These are phyloP conservation scores for Acanthaster planci DNA, from an alignment of 35 echinoderm and acorn worm species.

Conservation along the genomic window DNA sequence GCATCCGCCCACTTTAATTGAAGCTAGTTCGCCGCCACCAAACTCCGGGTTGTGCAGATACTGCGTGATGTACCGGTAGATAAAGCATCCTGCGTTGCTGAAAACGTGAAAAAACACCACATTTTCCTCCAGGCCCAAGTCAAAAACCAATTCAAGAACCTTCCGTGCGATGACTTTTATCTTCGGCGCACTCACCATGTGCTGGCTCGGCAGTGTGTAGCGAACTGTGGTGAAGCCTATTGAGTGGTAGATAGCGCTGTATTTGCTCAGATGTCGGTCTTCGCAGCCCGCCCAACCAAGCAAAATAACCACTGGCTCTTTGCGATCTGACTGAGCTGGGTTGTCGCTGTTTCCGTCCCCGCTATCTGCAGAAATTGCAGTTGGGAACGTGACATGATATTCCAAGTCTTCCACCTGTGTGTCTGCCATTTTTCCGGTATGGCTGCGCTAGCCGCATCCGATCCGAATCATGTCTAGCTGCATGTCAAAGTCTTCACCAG, in stretches of 20 bases:
- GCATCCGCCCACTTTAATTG: constrained; percentile 59
- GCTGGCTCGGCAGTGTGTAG: constrained; percentile 60
- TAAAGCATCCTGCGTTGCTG: constrained; percentile 80
- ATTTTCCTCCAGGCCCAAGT: constrained; percentile 86
- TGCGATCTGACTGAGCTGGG: neutral
- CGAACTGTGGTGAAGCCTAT: constrained; percentile 82
- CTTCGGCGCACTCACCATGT: constrained; percentile 38
- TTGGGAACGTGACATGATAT: constrained; percentile 94
- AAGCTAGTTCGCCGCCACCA: constrained; percentile 35
- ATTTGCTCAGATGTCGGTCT: constrained; percentile 88
- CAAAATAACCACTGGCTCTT: constrained; percentile 80
- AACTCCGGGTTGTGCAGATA: constrained; percentile 44
- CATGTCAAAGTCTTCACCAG: too few species aligned
- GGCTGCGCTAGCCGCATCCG: too few species aligned
- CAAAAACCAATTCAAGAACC: constrained; percentile 80
- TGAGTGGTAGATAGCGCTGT: constrained; percentile 92
- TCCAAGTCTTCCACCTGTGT: constrained; percentile 64
- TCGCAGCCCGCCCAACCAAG: constrained; percentile 87
- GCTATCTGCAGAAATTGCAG: constrained; percentile 50
- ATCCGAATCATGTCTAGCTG: too few species aligned
- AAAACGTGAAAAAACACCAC: constrained; percentile 90
- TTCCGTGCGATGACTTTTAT: constrained; percentile 50
- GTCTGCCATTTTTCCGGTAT: constrained; percentile 1
- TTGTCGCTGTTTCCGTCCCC: neutral
- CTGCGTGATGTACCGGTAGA: constrained; percentile 75